Percentiles rank a stretch among this genome's conserved stretches.
Evolutionary conservation across 1,140 invertebrate species (phyloP).

Genomic region (Neotoxoptera formosana): DNA sequence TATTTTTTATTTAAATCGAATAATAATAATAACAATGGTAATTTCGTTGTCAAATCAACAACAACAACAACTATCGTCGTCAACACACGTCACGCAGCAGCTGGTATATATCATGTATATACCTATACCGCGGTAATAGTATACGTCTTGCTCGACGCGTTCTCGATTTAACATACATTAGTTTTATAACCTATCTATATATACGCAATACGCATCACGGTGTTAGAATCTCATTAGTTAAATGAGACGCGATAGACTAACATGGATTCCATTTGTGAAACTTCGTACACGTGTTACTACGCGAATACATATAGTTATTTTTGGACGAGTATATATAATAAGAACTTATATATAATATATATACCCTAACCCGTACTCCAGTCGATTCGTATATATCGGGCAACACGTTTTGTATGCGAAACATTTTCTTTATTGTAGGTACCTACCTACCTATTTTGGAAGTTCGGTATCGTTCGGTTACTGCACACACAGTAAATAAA

Average conservation of each 20-base stretch:
- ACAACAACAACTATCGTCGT: background rate
- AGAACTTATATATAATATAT: background rate
- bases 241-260: background rate
- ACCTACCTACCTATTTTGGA: background rate
- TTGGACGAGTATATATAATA: background rate
- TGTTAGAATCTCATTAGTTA: background rate
- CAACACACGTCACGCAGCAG: background rate
- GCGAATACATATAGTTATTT: background rate
- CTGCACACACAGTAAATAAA: constrained; percentile 33
- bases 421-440: constrained; percentile 21
- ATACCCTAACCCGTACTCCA: background rate
- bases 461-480: background rate
- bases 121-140: background rate
- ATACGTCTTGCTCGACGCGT: background rate
- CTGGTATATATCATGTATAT: too few relatives aligned
- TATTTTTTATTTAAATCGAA: background rate
- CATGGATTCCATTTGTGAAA: background rate
- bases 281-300: background rate
- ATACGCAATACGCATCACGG: too few relatives aligned
- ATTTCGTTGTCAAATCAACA: too few relatives aligned
- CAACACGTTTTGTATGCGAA: constrained; percentile 21
- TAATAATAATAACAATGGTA: background rate
- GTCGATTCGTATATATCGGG: background rate
- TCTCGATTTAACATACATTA: background rate
- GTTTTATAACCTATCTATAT: background rate